A percentile compares a stretch with the other conserved stretches of the same genome.
Evolutionary conservation across 2,888 invertebrate species (phyloP).

Genomic region (Eupithecia vulgata): DNA sequence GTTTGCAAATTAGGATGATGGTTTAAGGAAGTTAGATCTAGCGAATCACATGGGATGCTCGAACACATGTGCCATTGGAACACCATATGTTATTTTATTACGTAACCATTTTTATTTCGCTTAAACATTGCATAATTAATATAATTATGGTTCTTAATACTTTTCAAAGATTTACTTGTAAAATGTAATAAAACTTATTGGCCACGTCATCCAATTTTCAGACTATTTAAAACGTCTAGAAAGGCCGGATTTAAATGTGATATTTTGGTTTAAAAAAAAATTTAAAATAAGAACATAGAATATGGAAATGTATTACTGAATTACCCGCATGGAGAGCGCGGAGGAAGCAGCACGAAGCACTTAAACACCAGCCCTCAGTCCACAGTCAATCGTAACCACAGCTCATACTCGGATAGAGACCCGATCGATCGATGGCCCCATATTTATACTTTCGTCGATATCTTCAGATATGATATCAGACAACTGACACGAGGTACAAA

Average conservation of each 20-base stretch:
- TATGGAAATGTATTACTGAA: conserved; percentile 15
- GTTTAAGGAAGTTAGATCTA: conserved; percentile 49
- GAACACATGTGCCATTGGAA: conserved; percentile 71
- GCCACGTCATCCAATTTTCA: neutral
- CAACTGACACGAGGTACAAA: conserved; percentile 74
- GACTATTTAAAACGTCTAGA: neutral
- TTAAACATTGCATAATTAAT: conserved; percentile 58
- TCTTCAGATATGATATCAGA: conserved; percentile 81
- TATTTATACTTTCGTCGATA: conserved; percentile 83
- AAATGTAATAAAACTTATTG: neutral
- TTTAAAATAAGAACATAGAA: conserved; percentile 22
- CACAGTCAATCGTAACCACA: conserved; percentile 72
- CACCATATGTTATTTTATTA: conserved; percentile 73
- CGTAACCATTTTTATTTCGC: conserved; percentile 65
- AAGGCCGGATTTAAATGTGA: neutral
- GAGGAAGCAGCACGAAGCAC: conserved; percentile 48
- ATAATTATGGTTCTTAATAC: conserved; percentile 42
- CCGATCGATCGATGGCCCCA: conserved; percentile 83
- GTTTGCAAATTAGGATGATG: conserved; percentile 56
- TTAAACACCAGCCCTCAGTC: conserved; percentile 50
- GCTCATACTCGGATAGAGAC: conserved; percentile 79
- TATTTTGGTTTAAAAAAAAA: neutral
- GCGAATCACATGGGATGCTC: conserved; percentile 55
- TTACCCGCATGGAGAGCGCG: conserved; percentile 42
- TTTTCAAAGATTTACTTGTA: neutral